Evolutionary conservation across 2,797 vertebrate genomes (phyloP).

Genomic region (Chelon labrosus): DNA sequence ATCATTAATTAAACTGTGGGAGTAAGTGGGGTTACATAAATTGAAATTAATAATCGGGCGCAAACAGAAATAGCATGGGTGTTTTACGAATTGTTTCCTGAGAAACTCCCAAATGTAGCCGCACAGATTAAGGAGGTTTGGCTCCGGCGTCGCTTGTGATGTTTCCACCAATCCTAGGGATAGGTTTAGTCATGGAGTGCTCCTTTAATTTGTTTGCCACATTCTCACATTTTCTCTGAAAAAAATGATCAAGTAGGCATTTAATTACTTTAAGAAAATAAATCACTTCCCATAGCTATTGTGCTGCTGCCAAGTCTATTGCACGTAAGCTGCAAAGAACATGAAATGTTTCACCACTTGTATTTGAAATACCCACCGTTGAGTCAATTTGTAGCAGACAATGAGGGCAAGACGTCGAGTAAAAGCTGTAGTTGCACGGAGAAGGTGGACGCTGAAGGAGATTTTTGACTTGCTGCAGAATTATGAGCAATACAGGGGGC

Average conservation of each 20-base stretch:
- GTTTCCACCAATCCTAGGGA: slow-evolving; percentile 80
- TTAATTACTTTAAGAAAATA: slow-evolving; percentile 87
- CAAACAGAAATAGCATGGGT: slow-evolving; percentile 80
- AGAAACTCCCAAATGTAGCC: slow-evolving; percentile 71
- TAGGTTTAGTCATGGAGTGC: slow-evolving; percentile 86
- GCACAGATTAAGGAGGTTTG: slow-evolving; percentile 77
- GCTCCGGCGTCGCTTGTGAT: slow-evolving; percentile 67
- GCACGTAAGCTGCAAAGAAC: slow-evolving; percentile 77
- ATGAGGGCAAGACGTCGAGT: slow-evolving; percentile 35
- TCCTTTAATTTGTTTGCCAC: slow-evolving; percentile 86
- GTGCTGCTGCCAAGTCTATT: slow-evolving; percentile 78
- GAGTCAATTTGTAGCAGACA: slow-evolving; percentile 54
- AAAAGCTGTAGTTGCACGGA: slow-evolving; percentile 23
- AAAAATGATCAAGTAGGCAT: slow-evolving; percentile 86
- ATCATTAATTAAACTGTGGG: slow-evolving; percentile 87
- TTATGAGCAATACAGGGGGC: slow-evolving; percentile 18
- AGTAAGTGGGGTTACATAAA: slow-evolving; percentile 87
- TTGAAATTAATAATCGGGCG: slow-evolving; percentile 84
- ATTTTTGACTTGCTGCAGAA: slow-evolving; percentile 19
- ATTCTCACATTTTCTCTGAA: slow-evolving; percentile 78
- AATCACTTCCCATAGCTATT: slow-evolving; percentile 81
- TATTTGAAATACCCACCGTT: slow-evolving; percentile 67
- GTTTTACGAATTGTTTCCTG: slow-evolving; percentile 79
- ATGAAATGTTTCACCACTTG: slow-evolving; percentile 75
- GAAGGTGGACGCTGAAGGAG: not conserved